Base-by-base conservation (phyloP, 2,797 vertebrate genomes). In the Sebastes paucispinis region DNA sequence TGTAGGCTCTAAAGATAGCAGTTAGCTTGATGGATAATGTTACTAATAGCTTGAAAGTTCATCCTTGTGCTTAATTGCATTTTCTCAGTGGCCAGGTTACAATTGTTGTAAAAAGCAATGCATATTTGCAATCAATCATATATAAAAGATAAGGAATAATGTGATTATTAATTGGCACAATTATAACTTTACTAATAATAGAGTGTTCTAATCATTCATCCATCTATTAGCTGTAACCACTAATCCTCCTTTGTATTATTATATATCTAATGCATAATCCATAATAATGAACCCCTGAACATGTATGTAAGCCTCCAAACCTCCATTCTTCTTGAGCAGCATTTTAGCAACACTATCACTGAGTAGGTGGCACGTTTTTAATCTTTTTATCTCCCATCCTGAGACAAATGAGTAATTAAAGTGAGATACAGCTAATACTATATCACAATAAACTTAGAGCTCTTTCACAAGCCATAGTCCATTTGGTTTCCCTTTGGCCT, bases 391-490 rank as follows among this genome's bases (percentile, higher is more conserved):
- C 39, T 70, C 59, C 75, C 52, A 2, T 54, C n/a, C n/a, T 22
- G 43, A 75, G 36, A 67, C 13, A 69, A 72, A 71, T 39, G 2
- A 67, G 63, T 63, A 63, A 70, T 66, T 60, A 72, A 47, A 71
- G 25, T 25, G 14, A 63, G 39, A 65, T 22, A 54, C 25, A 71
- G 71, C 31, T 68, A 75, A 52, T 25, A 47, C 34, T 27, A 27
- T 34, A 68, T 69, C 68, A 50, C n/a, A 59, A 59, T 22, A 66
- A n/a, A 65, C 20, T 18, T 14, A 31, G 8, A 2, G 18, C 8
- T 8, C 47, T 52, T 52, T 52, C 47, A 52, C 8, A n/a, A n/a
- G 18, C 47, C 47, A 9, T 52, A 52, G 47, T n/a, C 8, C 8
- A 20, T 50, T 50, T 20, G 47, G 47, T 1, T 52, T n/a, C 18